These are phyloP conservation scores for Gobio gobio DNA, from an alignment of 2,113 vertebrate species.

Conservation along the genomic window DNA sequence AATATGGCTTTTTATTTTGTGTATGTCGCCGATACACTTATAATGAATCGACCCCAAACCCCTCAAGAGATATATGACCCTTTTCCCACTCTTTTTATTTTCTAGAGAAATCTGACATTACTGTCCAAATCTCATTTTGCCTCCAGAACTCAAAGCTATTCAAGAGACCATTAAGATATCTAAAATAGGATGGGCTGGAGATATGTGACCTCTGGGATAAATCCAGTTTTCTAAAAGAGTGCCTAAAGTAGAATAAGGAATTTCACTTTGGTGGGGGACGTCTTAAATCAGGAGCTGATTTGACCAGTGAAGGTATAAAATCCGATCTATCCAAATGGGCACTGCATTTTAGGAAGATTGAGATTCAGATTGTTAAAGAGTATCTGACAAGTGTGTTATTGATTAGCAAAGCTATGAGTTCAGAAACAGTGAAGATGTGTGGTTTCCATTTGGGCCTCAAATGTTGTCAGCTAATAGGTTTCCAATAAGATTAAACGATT, in stretches of 20 bases:
- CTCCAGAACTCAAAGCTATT: conserved; percentile 47
- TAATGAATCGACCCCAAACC: background rate
- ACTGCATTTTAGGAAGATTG: background rate
- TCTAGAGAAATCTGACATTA: conserved; percentile 38
- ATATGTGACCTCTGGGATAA: conserved; percentile 25
- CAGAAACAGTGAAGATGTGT: background rate
- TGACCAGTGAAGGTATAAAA: background rate
- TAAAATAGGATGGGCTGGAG: conserved; percentile 39
- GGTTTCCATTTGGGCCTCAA: background rate
- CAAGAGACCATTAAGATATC: conserved; percentile 42
- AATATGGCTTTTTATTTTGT: background rate
- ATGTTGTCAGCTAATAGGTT: background rate
- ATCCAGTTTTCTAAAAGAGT: conserved; percentile 34
- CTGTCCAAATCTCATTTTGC: conserved; percentile 44
- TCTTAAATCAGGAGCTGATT: conserved; percentile 6
- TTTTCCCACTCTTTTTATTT: background rate
- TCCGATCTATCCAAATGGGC: background rate
- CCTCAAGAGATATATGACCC: conserved; percentile 38
- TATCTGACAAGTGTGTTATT: background rate
- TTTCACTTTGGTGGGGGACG: background rate
- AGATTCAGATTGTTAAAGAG: background rate
- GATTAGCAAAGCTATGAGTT: background rate
- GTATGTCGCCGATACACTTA: background rate
- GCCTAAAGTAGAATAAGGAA: conserved; percentile 3
- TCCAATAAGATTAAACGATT: background rate